phyloP scores from a whole-genome alignment of 1,140 invertebrate species.

The Drosophila carrolli region DNA sequence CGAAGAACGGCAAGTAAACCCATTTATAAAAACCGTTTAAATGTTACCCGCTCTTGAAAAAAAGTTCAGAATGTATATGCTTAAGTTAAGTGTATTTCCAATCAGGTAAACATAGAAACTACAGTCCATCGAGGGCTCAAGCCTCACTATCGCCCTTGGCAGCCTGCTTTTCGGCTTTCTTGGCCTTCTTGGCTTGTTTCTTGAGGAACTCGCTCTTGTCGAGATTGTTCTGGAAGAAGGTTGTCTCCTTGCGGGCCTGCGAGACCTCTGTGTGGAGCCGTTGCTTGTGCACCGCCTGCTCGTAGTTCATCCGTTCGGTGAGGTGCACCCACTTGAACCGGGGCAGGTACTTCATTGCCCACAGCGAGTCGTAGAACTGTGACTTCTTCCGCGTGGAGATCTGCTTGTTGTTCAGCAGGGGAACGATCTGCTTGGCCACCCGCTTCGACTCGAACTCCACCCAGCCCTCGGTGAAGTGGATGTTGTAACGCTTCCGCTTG shows the following conservation, averaged over 20 bases:
- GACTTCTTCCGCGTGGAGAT: constrained; percentile 95
- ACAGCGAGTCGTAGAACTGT: constrained; percentile 94
- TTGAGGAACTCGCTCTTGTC: constrained; percentile 91
- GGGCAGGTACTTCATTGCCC: constrained; percentile 98
- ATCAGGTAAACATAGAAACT: constrained; percentile 12
- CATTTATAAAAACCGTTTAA: too few relatives aligned
- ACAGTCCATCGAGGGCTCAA: background rate
- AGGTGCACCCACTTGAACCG: constrained; percentile 98
- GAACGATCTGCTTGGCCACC: constrained; percentile 93
- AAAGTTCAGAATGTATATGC: too few relatives aligned
- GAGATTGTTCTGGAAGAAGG: constrained; percentile 93
- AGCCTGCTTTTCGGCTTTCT: constrained; percentile 19
- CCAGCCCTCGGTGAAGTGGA: constrained; percentile 97
- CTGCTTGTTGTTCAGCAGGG: constrained; percentile 92
- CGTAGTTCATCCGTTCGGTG: constrained; percentile 96
- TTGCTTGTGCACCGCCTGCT: constrained; percentile 94
- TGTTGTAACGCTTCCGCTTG: constrained; percentile 85
- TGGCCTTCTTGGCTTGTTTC: constrained; percentile 80
- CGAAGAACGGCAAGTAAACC: too few relatives aligned
- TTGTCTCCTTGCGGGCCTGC: constrained; percentile 95
- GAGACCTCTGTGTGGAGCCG: constrained; percentile 94
- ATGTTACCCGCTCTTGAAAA: too few relatives aligned
- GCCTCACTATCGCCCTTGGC: background rate
- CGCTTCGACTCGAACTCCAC: constrained; percentile 97
- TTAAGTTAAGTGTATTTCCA: constrained; percentile 20